A percentile compares a stretch with the other conserved stretches of the same genome.
Evolutionary conservation across 30 jellyfish, hydroid and myxozoan genomes (phyloP).

Genomic region (Aurelia sp.): DNA sequence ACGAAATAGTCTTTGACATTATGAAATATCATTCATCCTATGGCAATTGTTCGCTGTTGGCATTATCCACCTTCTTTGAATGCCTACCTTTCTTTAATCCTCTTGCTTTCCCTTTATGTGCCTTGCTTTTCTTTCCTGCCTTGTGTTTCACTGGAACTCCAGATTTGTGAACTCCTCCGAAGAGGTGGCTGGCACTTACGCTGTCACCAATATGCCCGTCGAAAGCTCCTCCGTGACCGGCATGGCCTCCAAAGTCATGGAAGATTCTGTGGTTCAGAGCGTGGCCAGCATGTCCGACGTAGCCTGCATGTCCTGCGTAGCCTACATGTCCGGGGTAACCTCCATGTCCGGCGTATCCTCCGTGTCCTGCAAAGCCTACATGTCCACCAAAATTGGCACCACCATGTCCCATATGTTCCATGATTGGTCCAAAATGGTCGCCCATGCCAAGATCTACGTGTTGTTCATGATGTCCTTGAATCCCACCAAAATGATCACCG

Average conservation of each 20-base stretch:
- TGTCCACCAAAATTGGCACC: constrained; percentile 24
- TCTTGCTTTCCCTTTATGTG: constrained; percentile 18
- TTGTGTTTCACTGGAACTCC: constrained; percentile 48
- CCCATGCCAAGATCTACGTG: constrained; percentile 40
- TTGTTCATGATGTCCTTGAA: constrained; percentile 6
- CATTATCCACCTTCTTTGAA: neutral
- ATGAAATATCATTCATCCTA: neutral
- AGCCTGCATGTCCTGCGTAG: neutral
- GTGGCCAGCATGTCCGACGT: constrained; percentile 37
- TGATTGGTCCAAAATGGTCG: constrained; percentile 66
- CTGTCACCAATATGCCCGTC: constrained; percentile 55
- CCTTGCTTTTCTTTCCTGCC: constrained; percentile 17
- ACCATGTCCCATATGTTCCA: constrained; percentile 28
- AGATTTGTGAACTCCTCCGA: constrained; percentile 65
- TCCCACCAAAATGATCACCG: constrained; percentile 66
- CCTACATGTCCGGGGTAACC: constrained; percentile 13
- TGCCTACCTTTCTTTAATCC: neutral
- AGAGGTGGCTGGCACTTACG: constrained; percentile 28
- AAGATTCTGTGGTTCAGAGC: neutral
- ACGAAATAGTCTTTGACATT: too few species aligned
- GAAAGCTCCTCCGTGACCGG: constrained; percentile 38
- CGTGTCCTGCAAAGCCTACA: neutral
- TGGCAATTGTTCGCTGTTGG: constrained; percentile 14
- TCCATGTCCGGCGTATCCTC: neutral
- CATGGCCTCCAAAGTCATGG: constrained; percentile 11